phyloP scores from a whole-genome alignment of 2,113 vertebrate species.

The Anas platyrhynchos region DNA sequence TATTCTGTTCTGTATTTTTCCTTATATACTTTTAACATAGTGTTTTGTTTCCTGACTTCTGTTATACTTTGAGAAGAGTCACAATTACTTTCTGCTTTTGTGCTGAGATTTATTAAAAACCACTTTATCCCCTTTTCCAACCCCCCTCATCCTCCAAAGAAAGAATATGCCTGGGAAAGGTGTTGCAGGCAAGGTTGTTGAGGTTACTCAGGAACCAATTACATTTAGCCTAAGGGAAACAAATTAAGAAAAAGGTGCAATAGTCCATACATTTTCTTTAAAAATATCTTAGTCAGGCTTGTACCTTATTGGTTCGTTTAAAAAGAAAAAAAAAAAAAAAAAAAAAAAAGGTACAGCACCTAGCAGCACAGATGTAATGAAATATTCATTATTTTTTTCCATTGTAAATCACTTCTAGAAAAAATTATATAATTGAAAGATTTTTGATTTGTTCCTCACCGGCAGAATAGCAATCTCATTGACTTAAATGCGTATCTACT shows the following conservation, averaged over 20 bases:
- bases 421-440: neutral
- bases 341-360: neutral
- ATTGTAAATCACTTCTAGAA: constrained; percentile 5
- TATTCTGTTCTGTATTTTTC: neutral
- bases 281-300: constrained; percentile 6
- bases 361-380: constrained; percentile 21
- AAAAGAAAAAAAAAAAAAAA: neutral
- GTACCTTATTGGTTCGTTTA: neutral
- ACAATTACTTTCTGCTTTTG: neutral
- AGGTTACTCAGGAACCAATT: constrained; percentile 40
- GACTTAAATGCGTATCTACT: neutral
- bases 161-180: neutral
- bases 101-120: neutral
- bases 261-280: neutral
- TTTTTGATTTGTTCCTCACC: neutral
- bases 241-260: constrained; percentile 27
- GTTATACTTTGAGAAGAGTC: neutral
- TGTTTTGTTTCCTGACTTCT: neutral
- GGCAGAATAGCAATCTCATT: neutral
- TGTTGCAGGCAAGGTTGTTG: constrained; percentile 31
- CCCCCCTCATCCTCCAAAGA: neutral
- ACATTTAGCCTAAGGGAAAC: neutral
- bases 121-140: neutral
- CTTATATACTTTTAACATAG: neutral
- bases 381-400: constrained; percentile 42